Percentiles rank a stretch among this genome's conserved stretches.
Conservation (phyloP, 1,140 invertebrate genomes). For the Nebria ingens region DNA sequence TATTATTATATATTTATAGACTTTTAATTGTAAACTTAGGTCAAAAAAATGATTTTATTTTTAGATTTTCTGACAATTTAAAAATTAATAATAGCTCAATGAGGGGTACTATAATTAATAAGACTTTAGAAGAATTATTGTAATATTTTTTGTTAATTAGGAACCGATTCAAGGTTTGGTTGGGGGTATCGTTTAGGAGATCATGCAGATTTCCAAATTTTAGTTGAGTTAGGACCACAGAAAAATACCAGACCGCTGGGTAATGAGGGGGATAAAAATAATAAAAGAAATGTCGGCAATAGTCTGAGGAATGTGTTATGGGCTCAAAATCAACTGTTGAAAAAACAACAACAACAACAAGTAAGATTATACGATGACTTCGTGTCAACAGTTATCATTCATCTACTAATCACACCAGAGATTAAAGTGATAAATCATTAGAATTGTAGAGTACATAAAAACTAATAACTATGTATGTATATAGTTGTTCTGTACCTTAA, state of each 20-base stretch:
- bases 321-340: slow-evolving; percentile 27
- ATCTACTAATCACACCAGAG: background rate
- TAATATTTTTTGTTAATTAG: too few relatives aligned
- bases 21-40: too few relatives aligned
- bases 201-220: slow-evolving; percentile 67
- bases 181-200: slow-evolving; percentile 68
- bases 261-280: slow-evolving; percentile 23
- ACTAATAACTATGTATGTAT: background rate
- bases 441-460: slow-evolving; percentile 5
- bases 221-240: slow-evolving; percentile 68
- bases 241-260: slow-evolving; percentile 52
- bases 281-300: slow-evolving; percentile 25
- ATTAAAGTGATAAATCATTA: slow-evolving; percentile 1
- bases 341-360: slow-evolving; percentile 15
- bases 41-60: too few relatives aligned
- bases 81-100: too few relatives aligned
- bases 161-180: slow-evolving; percentile 67
- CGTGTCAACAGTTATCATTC: slow-evolving; percentile 8
- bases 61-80: too few relatives aligned
- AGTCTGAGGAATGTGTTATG: slow-evolving; percentile 24
- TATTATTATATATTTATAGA: too few relatives aligned
- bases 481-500: too few relatives aligned
- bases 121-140: too few relatives aligned
- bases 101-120: too few relatives aligned
- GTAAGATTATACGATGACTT: too few relatives aligned